Conservation (phyloP, 2,888 invertebrate species). For the Agrochola macilenta region DNA sequence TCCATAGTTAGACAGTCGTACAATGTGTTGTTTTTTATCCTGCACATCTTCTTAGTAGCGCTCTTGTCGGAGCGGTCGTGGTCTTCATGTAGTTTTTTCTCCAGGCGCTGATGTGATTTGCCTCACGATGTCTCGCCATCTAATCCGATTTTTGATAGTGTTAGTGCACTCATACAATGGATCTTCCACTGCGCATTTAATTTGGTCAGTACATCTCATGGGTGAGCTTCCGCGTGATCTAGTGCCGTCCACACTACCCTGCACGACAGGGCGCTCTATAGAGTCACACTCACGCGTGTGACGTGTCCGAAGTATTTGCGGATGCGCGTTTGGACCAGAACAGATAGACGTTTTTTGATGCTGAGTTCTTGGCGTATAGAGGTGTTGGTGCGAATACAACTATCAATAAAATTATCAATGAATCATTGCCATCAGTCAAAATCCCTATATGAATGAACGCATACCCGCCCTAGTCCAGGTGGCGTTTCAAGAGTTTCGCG, state of each 20-base stretch:
- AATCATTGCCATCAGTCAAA: neutral
- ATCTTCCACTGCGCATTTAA: neutral
- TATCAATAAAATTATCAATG: neutral
- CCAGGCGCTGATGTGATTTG: neutral
- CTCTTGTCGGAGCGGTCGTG: neutral
- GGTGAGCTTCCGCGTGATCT: neutral
- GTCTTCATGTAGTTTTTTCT: neutral
- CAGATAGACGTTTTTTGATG: neutral
- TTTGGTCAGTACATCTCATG: neutral
- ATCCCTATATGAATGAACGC: conserved; percentile 2
- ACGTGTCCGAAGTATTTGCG: neutral
- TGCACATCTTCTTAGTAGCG: neutral
- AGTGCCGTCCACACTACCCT: neutral
- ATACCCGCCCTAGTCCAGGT: conserved; percentile 76
- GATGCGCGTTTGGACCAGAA: neutral
- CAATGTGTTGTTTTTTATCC: too few relatives aligned
- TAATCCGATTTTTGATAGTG: neutral
- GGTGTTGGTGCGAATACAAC: too few relatives aligned
- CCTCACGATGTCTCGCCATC: neutral
- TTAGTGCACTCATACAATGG: neutral
- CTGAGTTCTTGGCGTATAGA: neutral
- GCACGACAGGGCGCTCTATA: neutral
- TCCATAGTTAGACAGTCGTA: neutral
- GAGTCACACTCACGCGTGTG: neutral
- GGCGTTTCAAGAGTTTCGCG: conserved; percentile 69